A percentile compares a stretch with the other conserved stretches of the same genome.
phyloP scores from a whole-genome alignment of 2,113 vertebrate genomes.

The Silurus meridionalis region DNA sequence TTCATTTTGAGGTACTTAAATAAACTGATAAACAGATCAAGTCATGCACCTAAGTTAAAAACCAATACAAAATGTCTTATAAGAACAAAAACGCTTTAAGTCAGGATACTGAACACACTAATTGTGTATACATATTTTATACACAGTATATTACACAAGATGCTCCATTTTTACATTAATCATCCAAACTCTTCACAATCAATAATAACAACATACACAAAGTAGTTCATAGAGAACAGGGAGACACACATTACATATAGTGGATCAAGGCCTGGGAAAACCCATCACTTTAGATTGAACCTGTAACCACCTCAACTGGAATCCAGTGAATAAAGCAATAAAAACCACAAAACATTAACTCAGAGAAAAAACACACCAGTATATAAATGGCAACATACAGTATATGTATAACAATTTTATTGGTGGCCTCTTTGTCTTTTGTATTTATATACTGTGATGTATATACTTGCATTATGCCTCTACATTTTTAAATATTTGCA shows the following conservation, averaged over 20 bases:
- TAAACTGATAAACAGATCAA: background rate
- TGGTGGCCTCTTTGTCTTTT: too few species aligned
- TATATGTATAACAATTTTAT: too few species aligned
- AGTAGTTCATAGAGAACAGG: background rate
- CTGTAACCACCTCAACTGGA: background rate
- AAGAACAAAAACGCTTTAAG: background rate
- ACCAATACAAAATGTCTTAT: background rate
- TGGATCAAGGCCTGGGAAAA: background rate
- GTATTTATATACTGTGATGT: too few species aligned
- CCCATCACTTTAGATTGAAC: background rate
- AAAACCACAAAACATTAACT: constrained; percentile 1
- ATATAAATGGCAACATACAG: background rate
- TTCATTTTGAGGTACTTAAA: background rate
- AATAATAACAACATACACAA: background rate
- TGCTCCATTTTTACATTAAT: background rate
- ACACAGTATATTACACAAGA: too few species aligned
- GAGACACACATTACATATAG: background rate
- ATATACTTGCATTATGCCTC: too few species aligned
- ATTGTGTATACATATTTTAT: background rate
- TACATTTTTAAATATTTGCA: too few species aligned
- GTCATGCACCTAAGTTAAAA: background rate
- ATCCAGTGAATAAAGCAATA: background rate
- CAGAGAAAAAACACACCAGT: background rate
- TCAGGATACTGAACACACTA: background rate
- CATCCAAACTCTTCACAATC: background rate